Evolutionary conservation across 2,888 invertebrate genomes (phyloP), one percentile per base, ranked within the genome.

Genomic region (Hypena proboscidalis): DNA sequence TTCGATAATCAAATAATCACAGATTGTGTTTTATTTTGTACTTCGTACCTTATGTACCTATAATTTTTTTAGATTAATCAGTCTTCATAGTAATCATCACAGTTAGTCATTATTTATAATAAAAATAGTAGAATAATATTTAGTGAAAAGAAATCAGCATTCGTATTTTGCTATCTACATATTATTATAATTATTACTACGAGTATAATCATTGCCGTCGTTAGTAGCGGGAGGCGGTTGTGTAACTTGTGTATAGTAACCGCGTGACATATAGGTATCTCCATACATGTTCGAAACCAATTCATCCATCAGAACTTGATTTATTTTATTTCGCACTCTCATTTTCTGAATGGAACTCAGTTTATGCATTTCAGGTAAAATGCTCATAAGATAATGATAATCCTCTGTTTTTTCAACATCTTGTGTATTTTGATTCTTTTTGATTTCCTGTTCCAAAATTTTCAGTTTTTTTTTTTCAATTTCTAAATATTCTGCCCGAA

Each of bases 261-360:
- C 26, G 13, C 26, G 3, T 26, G 26, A 26, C 9, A 9, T 20
- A 20, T 30, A 30, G 9, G 17, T 17, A 32, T 33, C 22, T 22
- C 33, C 33, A 33, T 14, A 22, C 22, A 33, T 22, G 8, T 32
- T 19, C 9, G 14, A 14, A 14, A 9, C 22, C 27, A 43, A 33
- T 34, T 51, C 43, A 29, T 52, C 47, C 37, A 48, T 43, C 36
- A 52, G 27, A 25, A 48, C 32, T 43, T 51, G 41, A 38, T 43
- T 47, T 23, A 47, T 47, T 52, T 33, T 52, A 40, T 50, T 40
- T 22, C 41, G 37, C 22, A 47, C 43, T 22, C 26, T 6, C 33
- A 19, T 30, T 27, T 42, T 47, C 39, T 52, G 42, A 40, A 52
- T 33, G 6, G 33, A 23, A 45, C 30, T 46, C 32, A 50, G 34